Conservation (phyloP, 2,888 invertebrate species). For the Diarsia mendica region DNA sequence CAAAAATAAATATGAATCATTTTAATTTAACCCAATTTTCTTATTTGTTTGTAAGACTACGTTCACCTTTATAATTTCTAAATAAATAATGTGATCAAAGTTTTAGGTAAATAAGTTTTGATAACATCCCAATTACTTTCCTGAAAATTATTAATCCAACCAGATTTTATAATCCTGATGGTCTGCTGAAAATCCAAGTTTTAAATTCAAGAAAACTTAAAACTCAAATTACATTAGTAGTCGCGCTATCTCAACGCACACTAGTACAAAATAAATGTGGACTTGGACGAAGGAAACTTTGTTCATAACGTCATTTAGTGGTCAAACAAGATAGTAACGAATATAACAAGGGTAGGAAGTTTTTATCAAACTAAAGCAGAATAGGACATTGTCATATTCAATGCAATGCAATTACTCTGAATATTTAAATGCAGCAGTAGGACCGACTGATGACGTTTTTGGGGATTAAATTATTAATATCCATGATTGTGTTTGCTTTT, state of each 20-base stretch:
- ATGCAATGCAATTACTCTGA: conserved; percentile 39
- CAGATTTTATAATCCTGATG: neutral
- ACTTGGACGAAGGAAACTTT: conserved; percentile 10
- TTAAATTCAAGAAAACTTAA: neutral
- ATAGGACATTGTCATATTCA: conserved; percentile 16
- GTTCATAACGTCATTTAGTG: conserved; percentile 38
- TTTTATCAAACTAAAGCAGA: conserved; percentile 36
- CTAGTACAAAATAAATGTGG: conserved; percentile 16
- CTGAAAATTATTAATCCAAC: neutral
- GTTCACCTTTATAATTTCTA: neutral
- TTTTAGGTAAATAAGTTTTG: neutral
- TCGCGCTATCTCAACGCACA: conserved; percentile 6
- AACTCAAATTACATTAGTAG: neutral
- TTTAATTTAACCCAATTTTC: neutral
- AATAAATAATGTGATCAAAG: neutral
- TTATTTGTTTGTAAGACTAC: neutral
- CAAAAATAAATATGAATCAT: neutral
- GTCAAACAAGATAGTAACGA: conserved; percentile 40
- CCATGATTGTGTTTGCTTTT: conserved; percentile 6
- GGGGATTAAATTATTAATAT: conserved; percentile 14
- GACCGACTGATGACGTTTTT: conserved; percentile 1
- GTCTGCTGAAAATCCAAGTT: neutral
- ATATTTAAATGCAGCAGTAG: conserved; percentile 22
- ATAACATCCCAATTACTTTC: too few species aligned
- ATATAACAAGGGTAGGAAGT: conserved; percentile 16